Evolutionary conservation across 2,888 invertebrate species (phyloP), one percentile per base, ranked within the genome.

Genomic region (Nudaria mundana): DNA sequence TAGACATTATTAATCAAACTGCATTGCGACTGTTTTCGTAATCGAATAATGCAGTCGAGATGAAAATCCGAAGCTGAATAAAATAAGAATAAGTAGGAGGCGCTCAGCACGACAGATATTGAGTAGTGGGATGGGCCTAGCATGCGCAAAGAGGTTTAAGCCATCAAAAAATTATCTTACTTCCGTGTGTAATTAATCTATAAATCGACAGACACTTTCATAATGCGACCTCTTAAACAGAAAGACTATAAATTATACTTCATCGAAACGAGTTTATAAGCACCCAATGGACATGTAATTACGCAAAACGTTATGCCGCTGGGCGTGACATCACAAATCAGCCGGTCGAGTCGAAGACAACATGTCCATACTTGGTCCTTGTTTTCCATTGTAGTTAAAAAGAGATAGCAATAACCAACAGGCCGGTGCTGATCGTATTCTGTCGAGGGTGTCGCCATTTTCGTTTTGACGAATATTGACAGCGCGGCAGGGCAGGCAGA

Each of bases 391-490:
- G n/a, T 28, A 1, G 57, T 40, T 37, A 38, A 70, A 84, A 24
- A 33, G 77, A 60, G 81, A 81, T 43, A 44, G 63, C 26, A 41
- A 55, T 48, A 67, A 50, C 65, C 55, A 71, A 71, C 83, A 69
- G 76, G 78, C 81, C 71, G 75, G 74, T 75, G 80, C 73, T 84
- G 85, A 87, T 84, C 87, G 86, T 85, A 81, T 83, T 84, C 84
- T 76, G 85, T 84, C 84, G 87, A 86, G 86, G 91, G 91, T 91
- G 92, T 92, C 92, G 92, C 92, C 92, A 92, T 92, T 91, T 92
- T 92, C 91, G 76, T 86, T 90, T 92, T 92, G 92, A 92, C 92
- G 92, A 92, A 92, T 92, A 92, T 92, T 92, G 92, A 92, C 92
- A 92, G 91, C 91, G 71, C 76, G 77, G 82, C 86, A 87, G 87